Base-by-base conservation (phyloP, 2,888 invertebrate genomes). In the Drosophila rellima region DNA sequence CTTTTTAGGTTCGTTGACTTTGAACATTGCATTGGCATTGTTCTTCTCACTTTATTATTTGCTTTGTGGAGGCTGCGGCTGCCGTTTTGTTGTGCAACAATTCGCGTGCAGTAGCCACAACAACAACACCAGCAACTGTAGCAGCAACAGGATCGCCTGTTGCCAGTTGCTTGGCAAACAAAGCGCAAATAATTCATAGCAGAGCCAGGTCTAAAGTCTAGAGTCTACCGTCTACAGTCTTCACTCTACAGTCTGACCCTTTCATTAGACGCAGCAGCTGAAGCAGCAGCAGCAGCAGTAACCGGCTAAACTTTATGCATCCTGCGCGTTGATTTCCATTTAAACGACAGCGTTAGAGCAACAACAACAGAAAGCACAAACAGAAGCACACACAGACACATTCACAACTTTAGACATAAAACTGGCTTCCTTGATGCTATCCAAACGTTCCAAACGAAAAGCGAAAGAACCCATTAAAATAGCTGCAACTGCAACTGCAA, bases 21-120 rank as follows among this genome's bases (percentile, higher is more conserved):
- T 75, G 85, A 70, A 82, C 88, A 88, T 88, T 86, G 88, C 83
- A 83, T 88, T 88, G 88, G 83, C 88, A 87, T 86, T 86, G 89
- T 86, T 88, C 86, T 86, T 83, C 88, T 83, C 88, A 86, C 88
- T 88, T 86, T 86, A 86, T 86, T 86, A 88, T 88, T 86, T 88
- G 88, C 86, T 82, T 76, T 87, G 86, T 66, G 69, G 74, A 71
- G 74, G 78, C 78, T 55, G 78, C 74, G 60, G 74, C 71, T 74
- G 79, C 71, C 57, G 78, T 73, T 76, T 42, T 69, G 78, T 80
- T 72, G 73, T 66, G 74, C 74, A 77, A 74, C 77, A 74, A 71
- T 74, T 88, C 84, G 84, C 84, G 84, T 88, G 84, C 88, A 88
- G 86, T 82, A 85, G 88, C 85, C 70, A 54, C 77, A 78, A 69